Conservation (phyloP, 2,888 invertebrate genomes). For the Alloplasta piceator region DNA sequence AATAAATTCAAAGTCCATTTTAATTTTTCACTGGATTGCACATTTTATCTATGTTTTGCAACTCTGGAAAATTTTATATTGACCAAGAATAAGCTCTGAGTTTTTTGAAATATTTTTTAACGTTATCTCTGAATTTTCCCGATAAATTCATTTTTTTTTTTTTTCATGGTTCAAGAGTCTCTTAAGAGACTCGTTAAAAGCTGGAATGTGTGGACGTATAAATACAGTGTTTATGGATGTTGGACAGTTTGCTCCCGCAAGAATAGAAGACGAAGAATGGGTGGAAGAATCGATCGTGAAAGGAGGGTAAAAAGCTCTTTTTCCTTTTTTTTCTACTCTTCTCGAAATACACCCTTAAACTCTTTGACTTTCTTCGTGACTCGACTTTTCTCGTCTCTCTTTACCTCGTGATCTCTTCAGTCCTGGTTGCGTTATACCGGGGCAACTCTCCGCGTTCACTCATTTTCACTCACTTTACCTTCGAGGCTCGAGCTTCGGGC, state of each 20-base stretch:
- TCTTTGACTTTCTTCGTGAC: slow-evolving; percentile 57
- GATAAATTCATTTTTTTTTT: not conserved
- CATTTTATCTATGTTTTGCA: too few relatives aligned
- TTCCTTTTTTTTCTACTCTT: slow-evolving; percentile 8
- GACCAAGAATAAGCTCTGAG: too few relatives aligned
- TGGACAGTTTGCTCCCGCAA: not conserved
- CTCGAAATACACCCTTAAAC: slow-evolving; percentile 53
- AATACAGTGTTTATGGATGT: not conserved
- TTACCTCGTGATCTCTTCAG: slow-evolving; percentile 18
- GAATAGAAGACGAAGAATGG: not conserved
- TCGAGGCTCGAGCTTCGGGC: slow-evolving; percentile 12
- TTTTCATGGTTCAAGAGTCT: not conserved
- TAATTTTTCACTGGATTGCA: too few relatives aligned
- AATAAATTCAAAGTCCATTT: not conserved
- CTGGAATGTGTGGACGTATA: not conserved
- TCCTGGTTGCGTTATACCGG: slow-evolving; percentile 23
- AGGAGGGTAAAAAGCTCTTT: slow-evolving; percentile 15
- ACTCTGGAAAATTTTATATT: too few relatives aligned
- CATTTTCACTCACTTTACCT: slow-evolving; percentile 57
- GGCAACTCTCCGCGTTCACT: slow-evolving; percentile 45
- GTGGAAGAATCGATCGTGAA: slow-evolving; percentile 51
- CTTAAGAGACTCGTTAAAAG: not conserved
- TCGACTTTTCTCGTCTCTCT: slow-evolving; percentile 37
- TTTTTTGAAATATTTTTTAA: not conserved
- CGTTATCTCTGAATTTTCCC: not conserved